Percentiles rank a stretch among this genome's conserved stretches.
These are phyloP conservation scores for Crotalus horridus DNA, from an alignment of 2,113 vertebrate genomes.

Conservation along the genomic window DNA sequence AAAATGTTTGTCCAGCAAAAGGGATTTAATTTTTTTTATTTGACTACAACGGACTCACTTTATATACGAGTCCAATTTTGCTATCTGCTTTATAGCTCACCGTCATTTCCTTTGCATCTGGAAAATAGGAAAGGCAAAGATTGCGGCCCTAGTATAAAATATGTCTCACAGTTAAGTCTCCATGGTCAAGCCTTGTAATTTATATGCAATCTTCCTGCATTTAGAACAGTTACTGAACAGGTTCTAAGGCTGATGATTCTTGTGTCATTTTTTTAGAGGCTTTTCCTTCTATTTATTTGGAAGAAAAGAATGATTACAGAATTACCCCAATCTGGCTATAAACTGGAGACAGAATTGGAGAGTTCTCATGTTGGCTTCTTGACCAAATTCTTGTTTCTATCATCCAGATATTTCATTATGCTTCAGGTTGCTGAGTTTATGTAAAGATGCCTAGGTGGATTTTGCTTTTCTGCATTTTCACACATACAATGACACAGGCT, in stretches of 20 bases:
- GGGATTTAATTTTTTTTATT: background rate
- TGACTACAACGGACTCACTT: background rate
- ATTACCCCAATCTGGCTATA: conserved; percentile 55
- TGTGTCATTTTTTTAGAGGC: conserved; percentile 48
- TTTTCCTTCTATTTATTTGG: conserved; percentile 64
- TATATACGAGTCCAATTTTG: background rate
- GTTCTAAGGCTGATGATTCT: background rate
- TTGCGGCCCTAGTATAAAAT: background rate
- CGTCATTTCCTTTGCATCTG: background rate
- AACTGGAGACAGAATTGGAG: conserved; percentile 62
- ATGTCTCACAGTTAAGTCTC: background rate
- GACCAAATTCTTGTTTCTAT: conserved; percentile 74
- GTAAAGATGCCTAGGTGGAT: background rate
- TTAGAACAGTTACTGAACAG: background rate
- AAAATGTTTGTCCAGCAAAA: background rate
- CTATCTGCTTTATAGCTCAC: background rate
- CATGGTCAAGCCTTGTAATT: background rate
- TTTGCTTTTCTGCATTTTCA: background rate
- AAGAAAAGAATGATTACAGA: conserved; percentile 63
- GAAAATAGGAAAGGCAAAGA: background rate
- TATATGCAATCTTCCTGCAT: background rate
- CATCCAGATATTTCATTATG: conserved; percentile 53
- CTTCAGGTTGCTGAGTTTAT: background rate
- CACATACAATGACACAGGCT: background rate
- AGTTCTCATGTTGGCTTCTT: conserved; percentile 68